These are phyloP conservation scores for Xylocopa sonorina DNA, from an alignment of 1,140 invertebrate genomes.

Conservation along the genomic window DNA sequence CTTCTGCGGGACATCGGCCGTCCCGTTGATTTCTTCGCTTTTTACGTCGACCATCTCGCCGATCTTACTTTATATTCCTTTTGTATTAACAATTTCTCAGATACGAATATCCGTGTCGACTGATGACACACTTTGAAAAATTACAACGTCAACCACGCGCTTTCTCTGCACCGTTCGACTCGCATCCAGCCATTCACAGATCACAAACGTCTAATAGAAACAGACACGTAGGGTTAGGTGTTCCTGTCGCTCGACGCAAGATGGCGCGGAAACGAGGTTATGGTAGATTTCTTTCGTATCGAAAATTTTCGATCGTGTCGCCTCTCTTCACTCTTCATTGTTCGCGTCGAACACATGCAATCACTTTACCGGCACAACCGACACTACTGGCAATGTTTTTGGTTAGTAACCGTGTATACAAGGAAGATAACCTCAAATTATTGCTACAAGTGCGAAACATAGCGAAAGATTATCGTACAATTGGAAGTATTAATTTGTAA, in stretches of 20 bases:
- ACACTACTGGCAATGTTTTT: too few species aligned
- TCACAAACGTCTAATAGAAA: too few species aligned
- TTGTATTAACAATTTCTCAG: not conserved
- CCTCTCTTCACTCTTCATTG: not conserved
- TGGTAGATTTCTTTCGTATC: not conserved
- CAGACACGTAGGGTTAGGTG: too few species aligned
- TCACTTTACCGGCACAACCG: conserved; percentile 7
- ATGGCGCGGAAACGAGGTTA: not conserved
- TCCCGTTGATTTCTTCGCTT: conserved; percentile 38
- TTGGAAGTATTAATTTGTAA: not conserved
- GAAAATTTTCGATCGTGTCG: not conserved
- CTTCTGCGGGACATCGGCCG: conserved; percentile 83
- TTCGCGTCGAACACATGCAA: conserved; percentile 30
- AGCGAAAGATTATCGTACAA: not conserved
- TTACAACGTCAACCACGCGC: conserved; percentile 30
- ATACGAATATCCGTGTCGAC: not conserved
- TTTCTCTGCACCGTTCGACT: not conserved
- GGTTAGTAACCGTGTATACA: too few species aligned
- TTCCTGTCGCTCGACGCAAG: not conserved
- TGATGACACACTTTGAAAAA: conserved; percentile 46
- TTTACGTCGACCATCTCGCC: conserved; percentile 62
- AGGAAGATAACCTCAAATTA: not conserved
- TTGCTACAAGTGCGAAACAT: not conserved
- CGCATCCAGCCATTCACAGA: too few species aligned
- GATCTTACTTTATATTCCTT: not conserved